Evolutionary conservation across 2,888 invertebrate species (phyloP).

Genomic region (Clostera curtula): DNA sequence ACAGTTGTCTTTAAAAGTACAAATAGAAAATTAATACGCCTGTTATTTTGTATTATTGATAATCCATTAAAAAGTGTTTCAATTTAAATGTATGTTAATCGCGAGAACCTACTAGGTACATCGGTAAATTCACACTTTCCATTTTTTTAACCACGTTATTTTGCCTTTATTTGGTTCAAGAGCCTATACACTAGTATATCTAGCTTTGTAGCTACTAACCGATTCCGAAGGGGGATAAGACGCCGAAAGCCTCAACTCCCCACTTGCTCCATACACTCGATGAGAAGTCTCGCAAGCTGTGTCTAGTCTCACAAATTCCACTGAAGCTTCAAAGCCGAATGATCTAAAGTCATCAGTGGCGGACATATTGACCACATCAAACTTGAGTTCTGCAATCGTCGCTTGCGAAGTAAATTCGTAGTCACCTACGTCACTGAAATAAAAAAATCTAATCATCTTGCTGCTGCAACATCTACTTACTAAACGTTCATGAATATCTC

Average conservation of each 20-base stretch:
- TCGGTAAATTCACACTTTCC: no score
- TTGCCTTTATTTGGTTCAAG: no score
- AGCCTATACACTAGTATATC: not conserved
- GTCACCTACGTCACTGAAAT: slow-evolving; percentile 55
- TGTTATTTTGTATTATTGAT: no score
- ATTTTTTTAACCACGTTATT: no score
- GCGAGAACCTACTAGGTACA: no score
- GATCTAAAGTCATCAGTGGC: slow-evolving; percentile 89
- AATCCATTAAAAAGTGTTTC: no score
- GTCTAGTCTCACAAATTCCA: slow-evolving; percentile 85
- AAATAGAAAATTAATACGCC: no score
- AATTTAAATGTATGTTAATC: no score
- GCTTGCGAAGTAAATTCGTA: slow-evolving; percentile 86
- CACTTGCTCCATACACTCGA: slow-evolving; percentile 83
- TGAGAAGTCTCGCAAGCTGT: slow-evolving; percentile 81
- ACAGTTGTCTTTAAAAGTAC: no score
- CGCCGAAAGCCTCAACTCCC: slow-evolving; percentile 79
- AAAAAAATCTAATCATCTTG: no score
- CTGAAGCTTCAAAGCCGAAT: slow-evolving; percentile 88
- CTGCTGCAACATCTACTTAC: no score
- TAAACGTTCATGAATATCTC: no score
- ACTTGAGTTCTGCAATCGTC: slow-evolving; percentile 85
- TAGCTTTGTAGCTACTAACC: slow-evolving; percentile 38
- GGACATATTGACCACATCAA: slow-evolving; percentile 88
- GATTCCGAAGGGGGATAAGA: slow-evolving; percentile 67